A percentile compares a stretch with the other conserved stretches of the same genome.
phyloP scores from a whole-genome alignment of 1,140 invertebrate species.

The Paraescarpia echinospica region DNA sequence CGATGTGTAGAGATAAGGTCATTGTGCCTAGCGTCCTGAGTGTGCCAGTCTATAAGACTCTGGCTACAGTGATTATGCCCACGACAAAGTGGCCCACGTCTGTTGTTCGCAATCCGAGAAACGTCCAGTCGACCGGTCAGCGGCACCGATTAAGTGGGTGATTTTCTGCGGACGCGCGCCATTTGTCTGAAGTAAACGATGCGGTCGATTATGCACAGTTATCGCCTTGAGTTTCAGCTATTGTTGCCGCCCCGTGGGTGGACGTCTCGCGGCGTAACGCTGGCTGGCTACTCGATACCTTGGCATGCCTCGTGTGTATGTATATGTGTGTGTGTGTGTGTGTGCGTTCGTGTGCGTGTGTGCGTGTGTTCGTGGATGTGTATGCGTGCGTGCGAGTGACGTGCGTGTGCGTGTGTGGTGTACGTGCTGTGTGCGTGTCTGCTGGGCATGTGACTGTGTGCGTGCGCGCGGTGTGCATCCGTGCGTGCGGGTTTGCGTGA shows the following conservation, averaged over 20 bases:
- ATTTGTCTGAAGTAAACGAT: conserved; percentile 1
- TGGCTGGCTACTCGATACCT: background rate
- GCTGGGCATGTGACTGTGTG: too few species aligned
- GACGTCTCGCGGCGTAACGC: background rate
- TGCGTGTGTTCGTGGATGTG: too few species aligned
- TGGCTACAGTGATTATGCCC: background rate
- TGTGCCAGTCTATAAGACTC: background rate
- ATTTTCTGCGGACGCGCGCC: background rate
- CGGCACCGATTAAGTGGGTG: background rate
- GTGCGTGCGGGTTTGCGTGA: too few species aligned
- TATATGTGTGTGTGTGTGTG: too few species aligned
- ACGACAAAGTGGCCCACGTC: background rate
- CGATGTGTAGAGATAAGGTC: background rate
- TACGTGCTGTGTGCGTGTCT: too few species aligned
- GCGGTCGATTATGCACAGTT: background rate
- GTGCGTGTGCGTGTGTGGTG: too few species aligned
- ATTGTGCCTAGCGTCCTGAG: background rate
- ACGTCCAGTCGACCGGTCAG: background rate
- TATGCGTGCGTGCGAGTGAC: too few species aligned
- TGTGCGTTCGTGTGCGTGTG: too few species aligned
- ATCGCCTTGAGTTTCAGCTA: background rate
- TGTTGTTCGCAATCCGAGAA: background rate
- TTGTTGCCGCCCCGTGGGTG: background rate
- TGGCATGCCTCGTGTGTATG: too few species aligned
- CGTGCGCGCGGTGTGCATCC: too few species aligned